A percentile compares a stretch with the other conserved stretches of the same genome.
phyloP scores from a whole-genome alignment of 37 sponge, comb jelly and placozoan species.

The Ianthella basta region DNA sequence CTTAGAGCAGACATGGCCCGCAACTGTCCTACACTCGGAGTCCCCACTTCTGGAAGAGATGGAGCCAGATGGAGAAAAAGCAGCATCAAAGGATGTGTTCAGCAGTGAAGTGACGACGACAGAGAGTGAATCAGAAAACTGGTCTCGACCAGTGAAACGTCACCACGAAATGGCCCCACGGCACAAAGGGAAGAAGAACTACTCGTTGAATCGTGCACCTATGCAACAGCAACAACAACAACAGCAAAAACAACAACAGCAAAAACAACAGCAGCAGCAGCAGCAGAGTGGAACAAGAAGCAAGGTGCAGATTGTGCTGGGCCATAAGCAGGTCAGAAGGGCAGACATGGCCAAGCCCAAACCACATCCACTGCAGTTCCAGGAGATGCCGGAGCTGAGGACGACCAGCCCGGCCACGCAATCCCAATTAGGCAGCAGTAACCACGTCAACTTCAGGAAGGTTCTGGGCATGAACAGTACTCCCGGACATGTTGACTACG shows the following conservation, averaged over 20 bases:
- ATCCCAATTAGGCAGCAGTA: neutral
- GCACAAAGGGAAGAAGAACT: neutral
- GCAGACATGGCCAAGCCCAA: neutral
- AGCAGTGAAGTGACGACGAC: conserved; percentile 5
- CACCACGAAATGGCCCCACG: neutral
- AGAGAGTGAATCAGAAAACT: neutral
- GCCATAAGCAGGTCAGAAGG: too few species aligned
- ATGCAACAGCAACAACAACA: neutral
- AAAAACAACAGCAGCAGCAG: too few species aligned
- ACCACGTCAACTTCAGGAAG: neutral
- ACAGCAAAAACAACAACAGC: too few species aligned
- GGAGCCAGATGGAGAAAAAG: too few species aligned
- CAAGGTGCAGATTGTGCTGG: too few species aligned
- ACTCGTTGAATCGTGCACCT: neutral
- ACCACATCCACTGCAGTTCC: neutral
- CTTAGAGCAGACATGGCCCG: neutral
- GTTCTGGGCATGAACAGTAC: neutral
- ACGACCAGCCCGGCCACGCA: neutral
- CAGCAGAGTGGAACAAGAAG: too few species aligned
- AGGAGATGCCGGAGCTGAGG: neutral
- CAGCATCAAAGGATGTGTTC: neutral
- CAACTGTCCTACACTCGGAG: neutral
- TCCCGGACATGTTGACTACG: conserved; percentile 22
- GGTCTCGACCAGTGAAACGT: neutral
- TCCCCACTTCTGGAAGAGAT: too few species aligned